Percentiles rank a stretch among this genome's conserved stretches.
These are phyloP conservation scores for Nothoprocta pentlandii DNA, from an alignment of 2,113 vertebrate species.

Conservation along the genomic window DNA sequence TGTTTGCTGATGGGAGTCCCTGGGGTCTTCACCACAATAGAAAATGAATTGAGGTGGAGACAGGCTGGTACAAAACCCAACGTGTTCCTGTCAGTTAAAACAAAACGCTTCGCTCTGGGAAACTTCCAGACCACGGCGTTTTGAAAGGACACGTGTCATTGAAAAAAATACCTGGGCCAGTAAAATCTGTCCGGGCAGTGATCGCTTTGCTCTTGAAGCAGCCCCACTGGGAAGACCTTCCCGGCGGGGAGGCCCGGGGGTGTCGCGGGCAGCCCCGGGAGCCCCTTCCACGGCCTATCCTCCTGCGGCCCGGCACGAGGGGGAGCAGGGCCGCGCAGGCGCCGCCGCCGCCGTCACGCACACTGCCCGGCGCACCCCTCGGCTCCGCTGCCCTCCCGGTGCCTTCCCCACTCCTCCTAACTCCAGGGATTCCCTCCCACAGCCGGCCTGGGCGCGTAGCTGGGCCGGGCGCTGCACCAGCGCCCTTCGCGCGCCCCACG, in stretches of 20 bases:
- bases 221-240: neutral
- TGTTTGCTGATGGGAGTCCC: neutral
- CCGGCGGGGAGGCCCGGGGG: neutral
- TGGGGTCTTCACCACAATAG: neutral
- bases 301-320: fast-evolving
- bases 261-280: neutral
- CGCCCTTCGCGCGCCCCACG: neutral
- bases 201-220: fast-evolving
- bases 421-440: neutral
- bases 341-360: fast-evolving
- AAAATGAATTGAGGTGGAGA: neutral
- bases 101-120: constrained; percentile 34
- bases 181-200: neutral
- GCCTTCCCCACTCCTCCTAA: neutral
- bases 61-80: neutral
- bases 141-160: neutral
- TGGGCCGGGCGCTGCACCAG: too few relatives aligned
- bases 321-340: neutral
- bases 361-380: fast-evolving
- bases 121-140: neutral
- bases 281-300: fast-evolving
- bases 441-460: too few relatives aligned
- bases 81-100: constrained; percentile 16
- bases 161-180: neutral
- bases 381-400: neutral